phyloP scores from a whole-genome alignment of 2,113 vertebrate species.

The Megaptera novaeangliae region DNA sequence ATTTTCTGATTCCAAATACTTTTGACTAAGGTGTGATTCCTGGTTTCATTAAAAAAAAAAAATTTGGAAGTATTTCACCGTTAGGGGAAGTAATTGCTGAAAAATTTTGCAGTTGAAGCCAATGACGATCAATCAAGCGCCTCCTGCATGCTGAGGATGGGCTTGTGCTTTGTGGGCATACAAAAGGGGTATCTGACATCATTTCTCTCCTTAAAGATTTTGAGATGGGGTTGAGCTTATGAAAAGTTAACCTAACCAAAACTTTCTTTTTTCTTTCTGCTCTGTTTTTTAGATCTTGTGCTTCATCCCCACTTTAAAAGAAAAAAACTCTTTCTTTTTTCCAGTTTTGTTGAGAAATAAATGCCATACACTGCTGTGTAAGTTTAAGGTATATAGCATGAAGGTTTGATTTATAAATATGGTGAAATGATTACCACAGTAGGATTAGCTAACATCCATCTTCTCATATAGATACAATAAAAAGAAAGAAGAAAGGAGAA shows the following conservation, averaged over 20 bases:
- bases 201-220: background rate
- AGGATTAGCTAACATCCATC: background rate
- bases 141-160: background rate
- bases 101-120: background rate
- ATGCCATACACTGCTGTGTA: background rate
- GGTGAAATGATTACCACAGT: background rate
- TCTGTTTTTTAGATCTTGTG: background rate
- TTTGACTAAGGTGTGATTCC: background rate
- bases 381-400: background rate
- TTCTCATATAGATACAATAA: background rate
- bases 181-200: background rate
- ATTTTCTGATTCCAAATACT: background rate
- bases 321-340: background rate
- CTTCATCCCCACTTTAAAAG: background rate
- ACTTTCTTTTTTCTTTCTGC: background rate
- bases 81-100: background rate
- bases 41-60: background rate
- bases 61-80: background rate
- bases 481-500: background rate
- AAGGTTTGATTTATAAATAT: background rate
- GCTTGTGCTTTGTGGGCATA: background rate
- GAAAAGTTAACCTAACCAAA: background rate
- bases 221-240: background rate
- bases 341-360: background rate
- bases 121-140: accelerated